Conservation (phyloP, 2,888 invertebrate species). For the Amphipyra tragopoginis region DNA sequence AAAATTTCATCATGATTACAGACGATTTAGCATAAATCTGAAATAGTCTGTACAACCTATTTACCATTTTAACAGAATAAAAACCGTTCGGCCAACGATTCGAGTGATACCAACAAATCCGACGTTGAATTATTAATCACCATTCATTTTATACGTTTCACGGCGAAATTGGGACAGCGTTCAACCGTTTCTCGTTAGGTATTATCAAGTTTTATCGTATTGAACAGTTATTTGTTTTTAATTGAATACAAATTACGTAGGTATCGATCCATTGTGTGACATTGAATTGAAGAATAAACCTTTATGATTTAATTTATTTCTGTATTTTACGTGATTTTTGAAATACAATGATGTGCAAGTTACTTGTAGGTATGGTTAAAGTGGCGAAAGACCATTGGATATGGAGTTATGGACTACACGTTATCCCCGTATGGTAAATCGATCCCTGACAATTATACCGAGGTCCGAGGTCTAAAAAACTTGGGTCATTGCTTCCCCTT, state of each 20-base stretch:
- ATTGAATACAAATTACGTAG: conserved; percentile 11
- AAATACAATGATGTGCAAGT: too few species aligned
- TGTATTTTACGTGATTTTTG: background rate
- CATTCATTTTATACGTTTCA: conserved; percentile 45
- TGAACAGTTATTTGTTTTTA: conserved; percentile 11
- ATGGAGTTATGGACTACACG: too few species aligned
- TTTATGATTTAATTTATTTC: background rate
- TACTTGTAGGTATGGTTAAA: too few species aligned
- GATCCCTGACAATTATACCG: too few species aligned
- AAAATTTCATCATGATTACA: background rate
- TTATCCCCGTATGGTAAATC: too few species aligned
- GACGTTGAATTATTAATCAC: conserved; percentile 59
- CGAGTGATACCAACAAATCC: conserved; percentile 36
- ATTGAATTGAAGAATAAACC: conserved; percentile 1
- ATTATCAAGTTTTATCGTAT: conserved; percentile 12
- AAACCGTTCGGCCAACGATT: conserved; percentile 46
- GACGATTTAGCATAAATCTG: background rate
- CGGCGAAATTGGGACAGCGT: conserved; percentile 42
- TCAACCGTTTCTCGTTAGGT: conserved; percentile 8
- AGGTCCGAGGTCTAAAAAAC: too few species aligned
- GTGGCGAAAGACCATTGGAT: too few species aligned
- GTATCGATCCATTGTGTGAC: background rate
- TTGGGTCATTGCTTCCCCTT: too few species aligned
- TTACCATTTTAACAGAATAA: conserved; percentile 44
- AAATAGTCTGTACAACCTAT: conserved; percentile 1